Base-by-base conservation (phyloP, 2,888 invertebrate genomes). In the Gibbula magus region DNA sequence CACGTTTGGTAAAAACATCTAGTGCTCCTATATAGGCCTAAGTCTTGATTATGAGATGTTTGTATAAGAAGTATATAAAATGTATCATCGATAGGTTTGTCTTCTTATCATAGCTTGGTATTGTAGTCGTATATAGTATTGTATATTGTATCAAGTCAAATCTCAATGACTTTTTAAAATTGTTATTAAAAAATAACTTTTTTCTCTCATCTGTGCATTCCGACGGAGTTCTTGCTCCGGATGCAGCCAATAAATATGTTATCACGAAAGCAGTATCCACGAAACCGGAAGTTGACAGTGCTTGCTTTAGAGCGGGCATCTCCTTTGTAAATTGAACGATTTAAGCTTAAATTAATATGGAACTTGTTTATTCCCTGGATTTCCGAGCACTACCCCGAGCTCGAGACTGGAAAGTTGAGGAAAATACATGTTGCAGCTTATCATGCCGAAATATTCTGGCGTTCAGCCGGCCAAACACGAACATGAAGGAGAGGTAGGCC, bases 371-470 rank as follows among this genome's bases (percentile, higher is more conserved):
- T 78, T 83, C 83, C 51, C 82, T 85, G 18, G 86, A 87, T 67
- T 84, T 84, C 61, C 82, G 82, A 35, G 70, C 83, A 18, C 54
- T 79, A 8, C 77, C 81, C 0, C 79, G 80, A 61, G 77, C 79
- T n/a, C 87, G 86, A 77, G 91, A 91, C 56, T 89, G 89, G 87
- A 82, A 88, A 18, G 82, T 88, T 13, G 91, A 91, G 77, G 89
- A 89, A 81, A 87, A 88, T 61, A 83, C 84, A 39, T 88, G 88
- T 73, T 85, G 86, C 29, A 86, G 86, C 67, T 79, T 90, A 45
- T 91, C 91, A 5, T 88, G 89, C 67, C 85, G 87, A 84, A 91
- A 91, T 81, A 86, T 90, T 25, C 79, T 89, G n/a, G 87, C 88
- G 8, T 86, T 88, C 75, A 87, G 85, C 66, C 80, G 83, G 45